These are phyloP conservation scores for Crenichthys baileyi DNA, from an alignment of 2,797 vertebrate genomes.

Conservation along the genomic window DNA sequence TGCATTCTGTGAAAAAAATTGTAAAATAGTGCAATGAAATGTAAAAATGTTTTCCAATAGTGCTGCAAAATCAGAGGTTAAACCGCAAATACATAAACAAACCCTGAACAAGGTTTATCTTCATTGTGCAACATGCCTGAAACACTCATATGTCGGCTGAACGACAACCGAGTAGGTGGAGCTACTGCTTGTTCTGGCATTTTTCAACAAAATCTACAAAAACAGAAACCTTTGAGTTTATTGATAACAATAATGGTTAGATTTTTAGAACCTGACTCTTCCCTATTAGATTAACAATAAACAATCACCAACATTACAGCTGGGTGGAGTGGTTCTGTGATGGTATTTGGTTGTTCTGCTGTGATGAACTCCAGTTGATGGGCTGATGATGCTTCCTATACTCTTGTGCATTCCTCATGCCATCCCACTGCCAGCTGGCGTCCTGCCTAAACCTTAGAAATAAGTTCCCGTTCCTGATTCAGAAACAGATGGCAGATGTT, in stretches of 20 bases:
- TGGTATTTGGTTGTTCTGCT: conserved; percentile 30
- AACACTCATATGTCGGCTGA: too few relatives aligned
- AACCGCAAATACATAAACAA: too few relatives aligned
- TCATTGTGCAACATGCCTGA: too few relatives aligned
- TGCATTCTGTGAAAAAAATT: too few relatives aligned
- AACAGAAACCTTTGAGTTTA: not conserved
- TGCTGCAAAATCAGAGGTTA: too few relatives aligned
- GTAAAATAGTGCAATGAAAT: too few relatives aligned
- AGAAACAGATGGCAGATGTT: conserved; percentile 55
- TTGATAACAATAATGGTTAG: not conserved
- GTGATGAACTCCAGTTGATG: conserved; percentile 31
- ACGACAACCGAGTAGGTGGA: not conserved
- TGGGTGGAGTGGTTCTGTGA: conserved; percentile 32
- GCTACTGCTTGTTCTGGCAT: not conserved
- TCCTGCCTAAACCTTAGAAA: conserved; percentile 44
- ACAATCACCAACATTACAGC: not conserved
- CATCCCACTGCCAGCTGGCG: conserved; percentile 57
- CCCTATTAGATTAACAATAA: not conserved
- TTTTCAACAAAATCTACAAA: not conserved
- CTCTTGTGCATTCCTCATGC: conserved; percentile 50
- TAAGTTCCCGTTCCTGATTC: conserved; percentile 40
- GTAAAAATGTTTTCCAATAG: too few relatives aligned
- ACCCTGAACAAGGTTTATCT: too few relatives aligned
- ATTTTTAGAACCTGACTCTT: conserved; percentile 7
- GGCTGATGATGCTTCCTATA: conserved; percentile 39